Base-by-base conservation (phyloP, 1,140 invertebrate genomes). In the Bombus confusus region DNA sequence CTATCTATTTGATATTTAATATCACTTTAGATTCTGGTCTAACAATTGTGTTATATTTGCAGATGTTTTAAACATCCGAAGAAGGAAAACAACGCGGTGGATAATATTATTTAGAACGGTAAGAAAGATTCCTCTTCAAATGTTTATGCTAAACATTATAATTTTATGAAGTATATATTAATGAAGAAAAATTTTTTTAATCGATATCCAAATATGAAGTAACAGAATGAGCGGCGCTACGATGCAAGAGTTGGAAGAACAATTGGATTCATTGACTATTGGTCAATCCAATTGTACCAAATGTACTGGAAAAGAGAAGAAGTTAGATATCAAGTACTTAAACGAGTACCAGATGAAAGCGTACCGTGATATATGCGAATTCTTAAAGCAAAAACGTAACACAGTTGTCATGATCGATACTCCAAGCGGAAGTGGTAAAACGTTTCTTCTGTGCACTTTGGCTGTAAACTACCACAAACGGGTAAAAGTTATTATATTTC, bases 401-500 rank as follows among this genome's bases (percentile, higher is more conserved):
- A 3, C 1, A n/a, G 10, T 80, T 2, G 22, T 80, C 41, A 0
- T 18, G 25, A 52, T 85, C 12, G 34, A 85, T 25, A 22, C 57
- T 0, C 68, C 41, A n/a, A 85, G 68, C 8, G 83, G 77, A 28
- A 64, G 6, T 0, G 83, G 83, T 4, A 85, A 85, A 52, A 85
- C 68, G 22, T 47, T 22, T 15, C 28, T 85, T 25, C n/a, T 85
- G 18, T 73, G 52, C 3, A 15, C n/a, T 3, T 22, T 85, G 3
- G 77, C 34, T 1, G 0, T 0, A 28, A 3, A n/a, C 4, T 18
- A 22, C 10, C 0, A 43, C 0, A 0, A 6, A 8, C 0, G 1
- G 0, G 8, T 52, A 22, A 31, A 47, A 0, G 22, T 37, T 3
- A 0, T 72, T 10, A 41, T 9, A 15, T 85, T 85, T 6, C 64